Conservation (phyloP, 2,113 vertebrate species). For the Orcinus orca region DNA sequence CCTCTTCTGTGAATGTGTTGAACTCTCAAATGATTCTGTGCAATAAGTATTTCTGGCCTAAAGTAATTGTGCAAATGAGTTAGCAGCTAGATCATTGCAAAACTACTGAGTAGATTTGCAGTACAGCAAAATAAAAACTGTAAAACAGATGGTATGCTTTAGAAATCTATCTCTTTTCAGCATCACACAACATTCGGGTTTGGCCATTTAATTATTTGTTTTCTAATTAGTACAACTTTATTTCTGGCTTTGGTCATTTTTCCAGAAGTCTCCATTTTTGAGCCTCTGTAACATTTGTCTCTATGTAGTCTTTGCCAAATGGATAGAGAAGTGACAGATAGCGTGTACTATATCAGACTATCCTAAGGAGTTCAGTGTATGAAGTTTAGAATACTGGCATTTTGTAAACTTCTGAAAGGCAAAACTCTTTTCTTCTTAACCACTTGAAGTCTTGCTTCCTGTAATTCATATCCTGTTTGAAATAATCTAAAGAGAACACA, state of each 20-base stretch:
- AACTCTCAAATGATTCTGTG: slow-evolving; percentile 48
- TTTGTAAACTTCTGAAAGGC: slow-evolving; percentile 70
- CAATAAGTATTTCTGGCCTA: slow-evolving; percentile 63
- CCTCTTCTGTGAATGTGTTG: slow-evolving; percentile 54
- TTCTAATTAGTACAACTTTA: slow-evolving; percentile 80
- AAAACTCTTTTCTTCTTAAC: slow-evolving; percentile 65
- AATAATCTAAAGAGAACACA: slow-evolving; percentile 53
- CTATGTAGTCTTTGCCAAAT: slow-evolving; percentile 59
- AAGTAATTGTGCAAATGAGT: slow-evolving; percentile 63
- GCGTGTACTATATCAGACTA: slow-evolving; percentile 52
- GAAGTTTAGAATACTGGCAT: slow-evolving; percentile 70
- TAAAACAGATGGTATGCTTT: slow-evolving; percentile 73
- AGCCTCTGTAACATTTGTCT: slow-evolving; percentile 70
- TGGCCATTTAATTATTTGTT: slow-evolving; percentile 83
- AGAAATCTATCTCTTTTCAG: slow-evolving; percentile 78
- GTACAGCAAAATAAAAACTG: slow-evolving; percentile 69
- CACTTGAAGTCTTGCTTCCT: slow-evolving; percentile 58
- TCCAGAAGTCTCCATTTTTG: slow-evolving; percentile 71
- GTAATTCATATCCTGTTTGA: slow-evolving; percentile 60
- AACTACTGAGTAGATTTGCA: slow-evolving; percentile 60
- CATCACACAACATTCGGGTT: slow-evolving; percentile 73
- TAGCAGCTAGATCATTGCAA: slow-evolving; percentile 55
- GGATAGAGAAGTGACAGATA: slow-evolving; percentile 61
- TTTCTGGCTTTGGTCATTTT: slow-evolving; percentile 78
- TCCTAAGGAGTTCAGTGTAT: slow-evolving; percentile 57